A percentile compares a stretch with the other conserved stretches of the same genome.
These are phyloP conservation scores for Smithornis capensis DNA, from an alignment of 2,113 vertebrate species.

Conservation along the genomic window DNA sequence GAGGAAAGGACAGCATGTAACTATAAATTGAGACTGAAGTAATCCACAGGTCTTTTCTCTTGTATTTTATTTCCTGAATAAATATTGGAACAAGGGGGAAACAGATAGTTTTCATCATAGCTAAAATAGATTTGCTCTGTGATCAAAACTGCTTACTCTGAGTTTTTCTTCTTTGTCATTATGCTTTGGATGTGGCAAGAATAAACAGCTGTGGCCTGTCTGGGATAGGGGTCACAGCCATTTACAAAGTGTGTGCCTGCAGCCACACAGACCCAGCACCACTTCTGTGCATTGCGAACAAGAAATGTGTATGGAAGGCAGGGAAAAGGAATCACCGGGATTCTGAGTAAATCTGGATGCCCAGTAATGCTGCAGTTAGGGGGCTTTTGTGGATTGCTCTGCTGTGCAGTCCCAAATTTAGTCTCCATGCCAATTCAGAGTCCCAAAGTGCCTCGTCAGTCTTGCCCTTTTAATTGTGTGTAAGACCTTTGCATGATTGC, in stretches of 20 bases:
- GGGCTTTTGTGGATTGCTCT: not conserved
- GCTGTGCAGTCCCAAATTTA: not conserved
- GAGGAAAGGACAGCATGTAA: not conserved
- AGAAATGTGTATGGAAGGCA: accelerated
- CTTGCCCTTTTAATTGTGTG: not conserved
- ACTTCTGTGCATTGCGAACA: too few species aligned
- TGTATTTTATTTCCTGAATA: not conserved
- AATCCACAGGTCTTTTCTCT: not conserved
- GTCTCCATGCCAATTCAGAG: not conserved
- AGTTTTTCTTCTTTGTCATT: not conserved
- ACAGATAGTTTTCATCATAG: not conserved
- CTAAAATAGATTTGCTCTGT: not conserved
- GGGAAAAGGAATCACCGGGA: accelerated
- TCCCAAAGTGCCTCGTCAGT: too few species aligned
- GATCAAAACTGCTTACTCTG: not conserved
- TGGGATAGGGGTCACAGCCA: not conserved
- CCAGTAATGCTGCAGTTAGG: accelerated
- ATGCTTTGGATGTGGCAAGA: not conserved
- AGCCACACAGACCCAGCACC: accelerated
- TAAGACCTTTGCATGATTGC: not conserved
- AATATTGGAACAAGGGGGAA: not conserved
- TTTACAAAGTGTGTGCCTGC: accelerated
- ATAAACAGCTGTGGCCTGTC: not conserved
- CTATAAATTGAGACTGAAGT: not conserved
- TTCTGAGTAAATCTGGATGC: too few species aligned